A percentile compares a stretch with the other conserved stretches of the same genome.
phyloP scores from a whole-genome alignment of 1,140 invertebrate species.

The Drosophila triauraria region DNA sequence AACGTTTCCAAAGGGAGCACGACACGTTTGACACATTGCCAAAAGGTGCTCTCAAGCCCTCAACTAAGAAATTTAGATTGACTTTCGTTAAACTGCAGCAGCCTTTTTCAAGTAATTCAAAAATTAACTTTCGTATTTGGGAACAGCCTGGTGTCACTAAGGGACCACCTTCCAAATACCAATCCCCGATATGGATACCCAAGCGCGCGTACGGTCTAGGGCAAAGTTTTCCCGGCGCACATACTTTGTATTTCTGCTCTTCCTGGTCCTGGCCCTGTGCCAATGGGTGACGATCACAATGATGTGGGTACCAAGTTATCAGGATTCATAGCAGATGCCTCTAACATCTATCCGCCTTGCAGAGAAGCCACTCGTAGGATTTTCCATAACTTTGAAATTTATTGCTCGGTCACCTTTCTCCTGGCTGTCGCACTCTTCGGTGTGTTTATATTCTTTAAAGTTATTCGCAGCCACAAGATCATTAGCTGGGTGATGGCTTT shows the following conservation, averaged over 20 bases:
- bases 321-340: neutral
- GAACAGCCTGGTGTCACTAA: neutral
- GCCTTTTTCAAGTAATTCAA: neutral
- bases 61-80: neutral
- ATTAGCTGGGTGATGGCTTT: neutral
- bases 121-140: neutral
- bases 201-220: neutral
- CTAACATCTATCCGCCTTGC: neutral
- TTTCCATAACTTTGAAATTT: neutral
- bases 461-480: conserved; percentile 1
- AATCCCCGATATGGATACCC: neutral
- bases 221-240: neutral
- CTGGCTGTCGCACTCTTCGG: conserved; percentile 25
- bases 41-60: conserved; percentile 2
- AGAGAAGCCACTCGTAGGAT: neutral
- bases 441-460: conserved; percentile 16
- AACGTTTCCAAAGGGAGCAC: conserved; percentile 12
- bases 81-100: neutral
- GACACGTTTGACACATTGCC: conserved; percentile 26
- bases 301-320: conserved; percentile 34
- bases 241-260: neutral
- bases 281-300: conserved; percentile 15
- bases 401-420: conserved; percentile 14
- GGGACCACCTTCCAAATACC: too few relatives aligned
- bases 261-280: neutral